Base-by-base conservation (phyloP, 2,797 vertebrate genomes). In the Pteronotus mesoamericanus region DNA sequence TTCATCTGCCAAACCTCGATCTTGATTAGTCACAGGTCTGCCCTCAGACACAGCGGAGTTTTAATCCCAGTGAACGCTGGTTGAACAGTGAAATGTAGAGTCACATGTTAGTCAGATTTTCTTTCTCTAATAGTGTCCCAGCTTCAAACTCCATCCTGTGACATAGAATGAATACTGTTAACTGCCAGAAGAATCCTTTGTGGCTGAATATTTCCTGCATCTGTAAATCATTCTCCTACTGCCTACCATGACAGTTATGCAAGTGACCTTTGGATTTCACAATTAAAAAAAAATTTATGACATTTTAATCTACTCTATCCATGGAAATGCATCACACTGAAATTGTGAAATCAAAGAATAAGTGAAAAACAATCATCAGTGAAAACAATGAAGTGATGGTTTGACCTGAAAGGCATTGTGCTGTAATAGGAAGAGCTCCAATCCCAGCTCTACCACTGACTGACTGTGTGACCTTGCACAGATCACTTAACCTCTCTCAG, bases 261-360 rank as follows among this genome's bases (percentile, higher is more conserved):
- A 97, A 98, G 97, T 97, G 97, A 98, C 96, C 97, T 98, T 98
- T 98, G 87, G 95, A 96, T 98, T 98, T 97, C 84, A n/a, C 94
- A 61, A 37, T 91, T 93, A 91, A 92, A 0, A 32, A 95, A 91
- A 64, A 95, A 96, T 89, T 98, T 97, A 97, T 98, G 96, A 94
- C 87, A 84, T 84, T 59, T 75, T 82, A 97, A 96, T 97, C 78
- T 51, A 53, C 71, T 96, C 87, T 18, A 79, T 96, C 75, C 24
- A 77, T 90, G 90, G 96, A 92, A 97, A 96, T 42, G 68, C 66
- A 92, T 94, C 51, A 1, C 1, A 46, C 61, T 84, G 85, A 97
- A 91, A 79, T 84, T 88, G 94, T 89, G 57, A 95, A 72, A 95
- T 96, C 92, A 0, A 1, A 96, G 90, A 88, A 66, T 77, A 72